Evolutionary conservation across 2,797 vertebrate genomes (phyloP).

Genomic region (Scomberomorus guttatus): DNA sequence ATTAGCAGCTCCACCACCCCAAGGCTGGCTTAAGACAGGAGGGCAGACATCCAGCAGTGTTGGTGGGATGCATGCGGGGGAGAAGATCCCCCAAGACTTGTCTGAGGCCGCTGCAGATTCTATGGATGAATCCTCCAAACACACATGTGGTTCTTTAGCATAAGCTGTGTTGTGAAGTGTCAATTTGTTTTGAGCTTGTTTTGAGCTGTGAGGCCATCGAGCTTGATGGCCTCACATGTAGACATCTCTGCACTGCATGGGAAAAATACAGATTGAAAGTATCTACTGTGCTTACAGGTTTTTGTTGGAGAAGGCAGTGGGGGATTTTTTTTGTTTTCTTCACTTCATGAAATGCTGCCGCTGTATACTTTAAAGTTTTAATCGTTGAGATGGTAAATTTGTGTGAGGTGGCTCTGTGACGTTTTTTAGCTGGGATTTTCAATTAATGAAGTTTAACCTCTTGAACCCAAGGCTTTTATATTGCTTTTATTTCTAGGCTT

Average conservation of each 20-base stretch:
- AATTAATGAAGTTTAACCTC: slow-evolving; percentile 9
- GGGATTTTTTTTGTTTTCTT: slow-evolving; percentile 5
- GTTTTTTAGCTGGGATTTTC: neutral
- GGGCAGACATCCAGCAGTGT: slow-evolving; percentile 72
- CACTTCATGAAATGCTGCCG: neutral
- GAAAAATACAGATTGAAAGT: neutral
- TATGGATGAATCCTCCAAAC: slow-evolving; percentile 70
- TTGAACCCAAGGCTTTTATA: neutral
- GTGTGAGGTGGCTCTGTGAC: neutral
- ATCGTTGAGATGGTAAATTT: neutral
- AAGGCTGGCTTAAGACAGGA: slow-evolving; percentile 79
- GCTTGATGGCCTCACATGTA: slow-evolving; percentile 51
- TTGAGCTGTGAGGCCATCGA: too few relatives aligned
- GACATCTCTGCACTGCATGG: neutral
- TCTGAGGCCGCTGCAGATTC: slow-evolving; percentile 71
- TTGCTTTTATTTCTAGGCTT: neutral
- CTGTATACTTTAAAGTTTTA: neutral
- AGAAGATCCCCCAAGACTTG: slow-evolving; percentile 73
- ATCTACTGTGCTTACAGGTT: neutral
- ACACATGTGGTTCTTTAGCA: slow-evolving; percentile 55
- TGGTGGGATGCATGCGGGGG: slow-evolving; percentile 78
- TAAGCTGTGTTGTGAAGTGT: slow-evolving; percentile 62
- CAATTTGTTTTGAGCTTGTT: slow-evolving; percentile 59
- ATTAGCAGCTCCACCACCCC: slow-evolving; percentile 77
- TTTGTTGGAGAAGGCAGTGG: neutral